Evolutionary conservation across 2,888 invertebrate genomes (phyloP), one percentile per base, ranked within the genome.

Genomic region (Microctonus hyperodae): DNA sequence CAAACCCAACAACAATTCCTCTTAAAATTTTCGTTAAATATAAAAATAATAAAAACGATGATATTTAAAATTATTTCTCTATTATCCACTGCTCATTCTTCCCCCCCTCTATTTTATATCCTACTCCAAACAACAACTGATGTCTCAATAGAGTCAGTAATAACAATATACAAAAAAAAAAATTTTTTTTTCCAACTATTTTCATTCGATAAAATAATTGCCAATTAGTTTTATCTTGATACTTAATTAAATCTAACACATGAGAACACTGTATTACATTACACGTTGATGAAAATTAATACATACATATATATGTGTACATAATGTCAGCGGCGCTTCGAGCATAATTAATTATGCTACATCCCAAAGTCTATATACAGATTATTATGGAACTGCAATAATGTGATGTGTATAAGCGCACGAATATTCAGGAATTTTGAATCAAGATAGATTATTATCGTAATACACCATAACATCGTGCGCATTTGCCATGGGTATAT

Each of bases 391-490:
- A 44, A 44, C 20, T 16, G 16, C 16, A 6, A 2, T 16, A 16
- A 16, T 16, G 7, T 44, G 7, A 16, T n/a, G n/a, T 44, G 20
- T 67, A 44, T 74, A 74, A 70, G 67, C 71, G 64, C 69, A 72
- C 69, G 4, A 28, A 60, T 60, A 50, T 68, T 64, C 65, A 55
- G 58, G 63, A 64, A 68, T 66, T 66, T 66, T 57, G 64, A 68
- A 66, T 70, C 60, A 62, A 64, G 70, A 66, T 64, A 64, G 65
- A 70, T 70, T 68, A 66, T 65, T 16, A 44, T 44, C 44, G 20
- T 3, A 20, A 44, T 63, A 37, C 62, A 55, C 50, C 33, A 28
- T 56, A 31, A 28, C 16, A 64, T 64, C 56, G 28, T 37, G 16
- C 50, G 4, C 44, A 44, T 44, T 16, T 16, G 44, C 16, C 44